A percentile compares a stretch with the other conserved stretches of the same genome.
Conservation (phyloP, 2,797 vertebrate genomes). For the Sebastes vulpes region DNA sequence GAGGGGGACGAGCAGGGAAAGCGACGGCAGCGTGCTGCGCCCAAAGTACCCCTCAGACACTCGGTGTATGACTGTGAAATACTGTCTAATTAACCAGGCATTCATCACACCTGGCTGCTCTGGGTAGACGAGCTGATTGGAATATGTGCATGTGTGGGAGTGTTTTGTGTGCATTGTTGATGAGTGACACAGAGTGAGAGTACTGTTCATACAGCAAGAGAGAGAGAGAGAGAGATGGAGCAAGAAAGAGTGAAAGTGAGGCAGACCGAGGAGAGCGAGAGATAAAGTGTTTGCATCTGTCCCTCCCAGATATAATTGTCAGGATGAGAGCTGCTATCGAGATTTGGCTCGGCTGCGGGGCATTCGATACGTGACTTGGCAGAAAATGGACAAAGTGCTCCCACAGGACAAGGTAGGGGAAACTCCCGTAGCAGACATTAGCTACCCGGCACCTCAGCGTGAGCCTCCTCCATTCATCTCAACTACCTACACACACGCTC, state of each 20-base stretch:
- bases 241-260: constrained; percentile 39
- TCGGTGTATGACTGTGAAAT: constrained; percentile 67
- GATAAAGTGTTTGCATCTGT: constrained; percentile 79
- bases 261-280: constrained; percentile 49
- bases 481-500: constrained; percentile 6
- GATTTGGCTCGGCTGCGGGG: constrained; percentile 96
- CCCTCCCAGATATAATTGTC: constrained; percentile 94
- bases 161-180: constrained; percentile 19
- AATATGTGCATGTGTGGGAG: background rate
- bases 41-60: constrained; percentile 46
- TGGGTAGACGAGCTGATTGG: constrained; percentile 16
- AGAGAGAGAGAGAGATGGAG: constrained; percentile 1
- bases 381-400: constrained; percentile 92
- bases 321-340: constrained; percentile 96
- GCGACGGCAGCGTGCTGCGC: constrained; percentile 12
- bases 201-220: background rate
- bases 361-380: constrained; percentile 94
- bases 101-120: constrained; percentile 71
- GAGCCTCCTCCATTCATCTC: constrained; percentile 21
- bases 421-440: constrained; percentile 50
- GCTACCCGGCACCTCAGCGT: constrained; percentile 7
- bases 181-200: constrained; percentile 10
- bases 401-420: constrained; percentile 94
- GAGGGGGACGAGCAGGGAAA: constrained; percentile 1
- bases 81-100: constrained; percentile 78